Percentiles rank a stretch among this genome's conserved stretches.
phyloP scores from a whole-genome alignment of 2,113 vertebrate genomes.

The Tragelaphus buxtoni region DNA sequence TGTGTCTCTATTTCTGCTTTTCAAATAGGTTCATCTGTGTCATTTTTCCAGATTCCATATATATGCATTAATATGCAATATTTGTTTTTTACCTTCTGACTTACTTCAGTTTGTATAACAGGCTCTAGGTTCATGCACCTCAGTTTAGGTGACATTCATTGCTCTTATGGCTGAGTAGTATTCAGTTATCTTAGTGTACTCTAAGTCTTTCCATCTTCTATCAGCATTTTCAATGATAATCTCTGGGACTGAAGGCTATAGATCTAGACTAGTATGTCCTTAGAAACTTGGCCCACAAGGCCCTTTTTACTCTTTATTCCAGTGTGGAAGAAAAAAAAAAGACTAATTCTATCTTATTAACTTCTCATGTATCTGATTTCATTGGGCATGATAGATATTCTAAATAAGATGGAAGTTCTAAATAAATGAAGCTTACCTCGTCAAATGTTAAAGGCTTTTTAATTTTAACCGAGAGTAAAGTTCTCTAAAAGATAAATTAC shows the following conservation, averaged over 20 bases:
- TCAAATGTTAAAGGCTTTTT: neutral
- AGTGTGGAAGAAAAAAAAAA: neutral
- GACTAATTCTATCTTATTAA: neutral
- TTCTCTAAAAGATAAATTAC: neutral
- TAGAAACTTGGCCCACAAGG: neutral
- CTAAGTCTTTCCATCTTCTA: neutral
- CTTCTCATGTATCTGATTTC: neutral
- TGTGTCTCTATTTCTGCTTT: neutral
- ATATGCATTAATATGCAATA: neutral
- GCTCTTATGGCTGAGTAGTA: neutral
- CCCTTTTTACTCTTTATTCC: neutral
- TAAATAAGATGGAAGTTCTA: neutral
- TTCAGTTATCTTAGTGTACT: neutral
- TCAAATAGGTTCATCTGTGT: neutral
- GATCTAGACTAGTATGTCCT: neutral
- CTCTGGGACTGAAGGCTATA: neutral
- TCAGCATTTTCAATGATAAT: neutral
- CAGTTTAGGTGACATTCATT: neutral
- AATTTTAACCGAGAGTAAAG: neutral
- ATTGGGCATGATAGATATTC: neutral
- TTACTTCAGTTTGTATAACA: neutral
- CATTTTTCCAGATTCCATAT: neutral
- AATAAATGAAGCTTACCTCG: neutral
- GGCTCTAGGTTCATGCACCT: neutral
- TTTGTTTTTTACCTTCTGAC: neutral